phyloP scores from a whole-genome alignment of 2,797 vertebrate species.

The Mormyrops attenuatus region DNA sequence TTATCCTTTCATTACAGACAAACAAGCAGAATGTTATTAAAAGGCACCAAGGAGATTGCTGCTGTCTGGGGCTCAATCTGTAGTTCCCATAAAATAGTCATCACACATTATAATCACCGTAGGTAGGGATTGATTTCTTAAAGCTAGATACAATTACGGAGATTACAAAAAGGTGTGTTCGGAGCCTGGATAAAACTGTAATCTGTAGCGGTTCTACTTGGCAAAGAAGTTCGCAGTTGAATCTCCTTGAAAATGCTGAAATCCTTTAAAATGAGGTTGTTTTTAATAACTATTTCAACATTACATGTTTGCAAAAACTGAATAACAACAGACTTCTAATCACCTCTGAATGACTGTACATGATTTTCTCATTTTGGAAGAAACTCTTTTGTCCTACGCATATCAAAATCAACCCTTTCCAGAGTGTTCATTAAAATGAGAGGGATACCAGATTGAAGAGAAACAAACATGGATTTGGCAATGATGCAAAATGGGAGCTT shows the following conservation, averaged over 20 bases:
- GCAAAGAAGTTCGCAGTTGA: not conserved
- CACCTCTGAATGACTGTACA: not conserved
- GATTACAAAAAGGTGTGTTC: slow-evolving; percentile 3
- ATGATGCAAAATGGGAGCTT: not conserved
- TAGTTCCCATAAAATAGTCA: slow-evolving; percentile 42
- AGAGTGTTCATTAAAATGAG: not conserved
- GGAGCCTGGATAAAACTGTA: not conserved
- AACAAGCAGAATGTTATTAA: slow-evolving; percentile 14
- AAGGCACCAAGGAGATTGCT: slow-evolving; percentile 15
- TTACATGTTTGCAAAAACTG: not conserved
- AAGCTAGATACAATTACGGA: slow-evolving; percentile 39
- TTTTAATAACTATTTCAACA: not conserved
- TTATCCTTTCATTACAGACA: slow-evolving; percentile 43
- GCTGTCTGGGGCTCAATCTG: slow-evolving; percentile 30
- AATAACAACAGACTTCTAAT: not conserved
- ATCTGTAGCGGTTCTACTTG: not conserved
- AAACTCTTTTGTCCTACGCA: not conserved
- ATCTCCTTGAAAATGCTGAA: not conserved
- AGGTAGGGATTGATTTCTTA: slow-evolving; percentile 35
- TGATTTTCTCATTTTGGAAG: not conserved
- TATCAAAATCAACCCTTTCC: not conserved
- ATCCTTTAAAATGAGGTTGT: not conserved
- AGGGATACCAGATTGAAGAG: not conserved
- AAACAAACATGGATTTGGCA: not conserved
- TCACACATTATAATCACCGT: slow-evolving; percentile 54